Evolutionary conservation across 1,140 invertebrate species (phyloP).

Genomic region (Zelostemma sp.): DNA sequence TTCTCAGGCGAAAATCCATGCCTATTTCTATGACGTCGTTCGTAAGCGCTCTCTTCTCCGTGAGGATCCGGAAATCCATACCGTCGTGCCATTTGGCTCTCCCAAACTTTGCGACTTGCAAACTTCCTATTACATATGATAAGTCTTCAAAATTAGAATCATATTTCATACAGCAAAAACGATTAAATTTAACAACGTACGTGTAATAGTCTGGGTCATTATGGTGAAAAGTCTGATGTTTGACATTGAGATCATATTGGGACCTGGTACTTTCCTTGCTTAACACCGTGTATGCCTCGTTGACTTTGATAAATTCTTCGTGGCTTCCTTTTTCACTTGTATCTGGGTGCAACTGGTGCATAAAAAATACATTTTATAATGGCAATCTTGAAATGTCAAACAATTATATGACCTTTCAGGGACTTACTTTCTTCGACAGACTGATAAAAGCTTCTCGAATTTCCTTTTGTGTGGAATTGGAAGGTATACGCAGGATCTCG

Average conservation of each 20-base stretch:
- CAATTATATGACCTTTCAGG: neutral
- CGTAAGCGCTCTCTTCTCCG: no score
- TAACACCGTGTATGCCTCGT: slow-evolving; percentile 70
- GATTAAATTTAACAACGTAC: neutral
- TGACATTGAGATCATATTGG: slow-evolving; percentile 19
- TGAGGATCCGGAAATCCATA: no score
- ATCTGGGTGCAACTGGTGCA: slow-evolving; percentile 72
- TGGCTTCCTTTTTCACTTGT: slow-evolving; percentile 58
- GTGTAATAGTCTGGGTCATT: neutral
- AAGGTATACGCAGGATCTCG: slow-evolving; percentile 47
- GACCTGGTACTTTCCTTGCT: slow-evolving; percentile 54
- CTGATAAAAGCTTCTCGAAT: slow-evolving; percentile 58
- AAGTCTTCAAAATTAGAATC: no score
- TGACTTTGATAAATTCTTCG: slow-evolving; percentile 69
- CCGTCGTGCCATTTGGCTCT: no score
- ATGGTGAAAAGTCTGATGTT: neutral
- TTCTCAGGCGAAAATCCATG: neutral
- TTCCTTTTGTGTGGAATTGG: slow-evolving; percentile 53
- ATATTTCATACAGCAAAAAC: no score
- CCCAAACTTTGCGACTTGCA: no score
- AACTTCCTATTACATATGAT: no score
- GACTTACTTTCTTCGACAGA: slow-evolving; percentile 60
- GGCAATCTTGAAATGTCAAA: neutral
- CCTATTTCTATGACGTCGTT: no score
- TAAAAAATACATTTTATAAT: no score